These are phyloP conservation scores for Mycetomoellerius zeteki DNA, from an alignment of 1,140 invertebrate species.

Conservation along the genomic window DNA sequence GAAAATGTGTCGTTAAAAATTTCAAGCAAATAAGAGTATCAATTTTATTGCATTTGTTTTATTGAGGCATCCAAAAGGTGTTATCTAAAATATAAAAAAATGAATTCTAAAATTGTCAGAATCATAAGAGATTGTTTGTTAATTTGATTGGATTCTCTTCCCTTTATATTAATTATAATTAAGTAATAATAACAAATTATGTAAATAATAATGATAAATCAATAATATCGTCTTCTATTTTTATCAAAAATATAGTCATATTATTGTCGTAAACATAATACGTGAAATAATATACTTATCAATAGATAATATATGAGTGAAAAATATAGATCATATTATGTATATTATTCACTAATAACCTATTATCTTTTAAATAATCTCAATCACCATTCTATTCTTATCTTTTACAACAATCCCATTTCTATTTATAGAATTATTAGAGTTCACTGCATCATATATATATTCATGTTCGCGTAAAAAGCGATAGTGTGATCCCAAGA, in stretches of 20 bases:
- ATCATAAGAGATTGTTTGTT: background rate
- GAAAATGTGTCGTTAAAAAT: background rate
- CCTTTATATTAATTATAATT: background rate
- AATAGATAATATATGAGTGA: background rate
- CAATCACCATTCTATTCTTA: too few species aligned
- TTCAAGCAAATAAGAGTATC: background rate
- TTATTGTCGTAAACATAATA: slow-evolving; percentile 2
- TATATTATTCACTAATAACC: slow-evolving; percentile 8
- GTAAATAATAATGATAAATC: background rate
- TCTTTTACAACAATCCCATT: too few species aligned
- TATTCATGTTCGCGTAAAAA: background rate
- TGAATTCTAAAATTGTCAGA: background rate
- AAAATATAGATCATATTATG: background rate
- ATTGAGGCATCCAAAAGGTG: background rate
- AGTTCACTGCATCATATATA: background rate
- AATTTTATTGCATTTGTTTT: background rate
- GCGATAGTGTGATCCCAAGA: background rate
- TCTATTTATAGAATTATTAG: background rate
- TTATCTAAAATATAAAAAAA: background rate
- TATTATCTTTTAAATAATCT: background rate
- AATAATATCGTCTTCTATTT: background rate
- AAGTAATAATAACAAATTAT: background rate
- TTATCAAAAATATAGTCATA: too few species aligned
- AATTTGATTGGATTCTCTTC: background rate
- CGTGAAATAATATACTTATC: background rate